Evolutionary conservation across 2,888 invertebrate genomes (phyloP), one percentile per base, ranked within the genome.

Genomic region (Escarpia spicata): DNA sequence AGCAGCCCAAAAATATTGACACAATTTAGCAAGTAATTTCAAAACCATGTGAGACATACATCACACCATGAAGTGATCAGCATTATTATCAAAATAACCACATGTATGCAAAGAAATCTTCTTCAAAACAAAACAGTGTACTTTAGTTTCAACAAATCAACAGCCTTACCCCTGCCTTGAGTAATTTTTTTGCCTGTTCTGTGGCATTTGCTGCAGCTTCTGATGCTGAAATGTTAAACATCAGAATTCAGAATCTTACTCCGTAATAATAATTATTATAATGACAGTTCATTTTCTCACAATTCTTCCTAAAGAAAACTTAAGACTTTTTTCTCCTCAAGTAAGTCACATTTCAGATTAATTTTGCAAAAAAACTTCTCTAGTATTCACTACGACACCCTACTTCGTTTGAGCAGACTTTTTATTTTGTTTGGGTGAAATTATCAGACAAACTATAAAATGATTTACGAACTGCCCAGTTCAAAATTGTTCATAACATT

Each of bases 151-250:
- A 75, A 52, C 3, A 52, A 60, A 75, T 43, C n/a, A 44, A 37
- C 37, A 37, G 15, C 94, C 95, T 98, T 92, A 98, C 98, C 15
- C 99, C 99, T 94, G 98, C 98, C 97, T 98, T 98, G 2, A 99
- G 98, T n/a, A 99, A 97, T 96, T 99, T 99, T 93, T 99, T 98
- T 0, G 99, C 99, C 45, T 99, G 98, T 97, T 99, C 99, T 91
- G 98, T 97, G 3, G 99, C 99, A 97, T 99, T 99, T 93, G 98
- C 95, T 90, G 96, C 95, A 43, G 95, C 95, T 92, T 95, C 96
- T 44, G 95, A 90, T 89, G 92, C 93, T 94, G 93, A 60, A 93
- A 92, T 4, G 52, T 92, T 92, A 43, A 31, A 58, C 75, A 12
- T 19, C 43, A 90, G 37, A 45, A 58, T 92, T 90, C 31, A 37